phyloP scores from a whole-genome alignment of 2,888 invertebrate genomes.

The Scotopteryx bipunctaria region DNA sequence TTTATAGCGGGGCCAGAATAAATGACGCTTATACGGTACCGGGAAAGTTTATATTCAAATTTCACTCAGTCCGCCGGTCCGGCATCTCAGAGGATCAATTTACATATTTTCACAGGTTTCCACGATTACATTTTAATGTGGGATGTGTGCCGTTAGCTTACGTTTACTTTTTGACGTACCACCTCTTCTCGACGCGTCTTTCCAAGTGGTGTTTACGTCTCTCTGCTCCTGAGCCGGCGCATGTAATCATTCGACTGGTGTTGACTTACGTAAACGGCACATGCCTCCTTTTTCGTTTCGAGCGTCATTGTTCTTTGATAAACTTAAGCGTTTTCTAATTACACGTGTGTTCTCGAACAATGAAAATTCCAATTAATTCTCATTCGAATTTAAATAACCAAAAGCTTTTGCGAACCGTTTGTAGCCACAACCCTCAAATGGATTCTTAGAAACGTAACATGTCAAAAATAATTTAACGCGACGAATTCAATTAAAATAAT shows the following conservation, averaged over 20 bases:
- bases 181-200: constrained; percentile 6
- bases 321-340: constrained; percentile 38
- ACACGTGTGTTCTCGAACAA: constrained; percentile 36
- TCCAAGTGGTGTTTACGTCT: constrained; percentile 4
- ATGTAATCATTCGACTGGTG: constrained; percentile 2
- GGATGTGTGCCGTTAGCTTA: constrained; percentile 50
- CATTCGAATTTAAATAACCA: constrained; percentile 37
- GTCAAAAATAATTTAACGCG: constrained; percentile 67
- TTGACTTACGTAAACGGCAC: constrained; percentile 15
- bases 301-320: constrained; percentile 27
- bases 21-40: constrained; percentile 66
- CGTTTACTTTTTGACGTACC: constrained; percentile 21
- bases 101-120: constrained; percentile 83
- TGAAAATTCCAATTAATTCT: constrained; percentile 36
- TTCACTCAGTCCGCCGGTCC: constrained; percentile 75
- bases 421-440: constrained; percentile 62
- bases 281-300: constrained; percentile 7
- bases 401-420: constrained; percentile 32
- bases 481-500: constrained; percentile 67
- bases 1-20: constrained; percentile 78
- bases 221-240: neutral
- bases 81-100: constrained; percentile 82
- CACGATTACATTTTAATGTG: constrained; percentile 70
- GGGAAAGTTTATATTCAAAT: constrained; percentile 82
- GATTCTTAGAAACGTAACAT: constrained; percentile 64